These are phyloP conservation scores for Poeciliopsis retropinna DNA, from an alignment of 2,113 vertebrate genomes.

Conservation along the genomic window DNA sequence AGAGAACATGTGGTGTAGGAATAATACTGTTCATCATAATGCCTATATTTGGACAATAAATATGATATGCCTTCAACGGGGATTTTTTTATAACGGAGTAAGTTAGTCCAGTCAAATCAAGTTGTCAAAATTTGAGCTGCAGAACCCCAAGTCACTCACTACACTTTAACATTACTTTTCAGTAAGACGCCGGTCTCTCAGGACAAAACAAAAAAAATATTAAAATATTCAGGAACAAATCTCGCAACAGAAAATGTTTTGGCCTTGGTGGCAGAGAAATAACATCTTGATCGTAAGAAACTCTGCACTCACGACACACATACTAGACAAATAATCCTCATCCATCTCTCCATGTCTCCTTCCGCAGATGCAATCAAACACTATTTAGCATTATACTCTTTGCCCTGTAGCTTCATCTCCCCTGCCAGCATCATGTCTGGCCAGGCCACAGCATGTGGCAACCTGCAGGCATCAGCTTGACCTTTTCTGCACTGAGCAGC, in stretches of 20 bases:
- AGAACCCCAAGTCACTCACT: too few species aligned
- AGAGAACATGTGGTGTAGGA: not conserved
- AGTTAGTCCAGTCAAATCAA: not conserved
- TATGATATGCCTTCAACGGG: not conserved
- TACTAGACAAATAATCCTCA: not conserved
- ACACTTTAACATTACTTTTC: too few species aligned
- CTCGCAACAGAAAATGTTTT: too few species aligned
- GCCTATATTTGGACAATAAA: not conserved
- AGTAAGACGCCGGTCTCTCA: too few species aligned
- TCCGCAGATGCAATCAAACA: constrained; percentile 23
- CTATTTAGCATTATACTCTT: constrained; percentile 34
- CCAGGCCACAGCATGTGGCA: constrained; percentile 43
- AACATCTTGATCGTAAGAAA: not conserved
- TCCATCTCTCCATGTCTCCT: not conserved
- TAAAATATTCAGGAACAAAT: too few species aligned
- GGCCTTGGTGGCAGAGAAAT: too few species aligned
- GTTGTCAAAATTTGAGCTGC: not conserved
- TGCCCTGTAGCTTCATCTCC: constrained; percentile 17
- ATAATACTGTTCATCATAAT: not conserved
- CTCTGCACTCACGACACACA: not conserved
- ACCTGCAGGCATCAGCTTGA: constrained; percentile 66
- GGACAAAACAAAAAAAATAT: too few species aligned
- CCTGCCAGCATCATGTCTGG: constrained; percentile 44
- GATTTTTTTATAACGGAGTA: too few species aligned
- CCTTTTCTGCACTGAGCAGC: constrained; percentile 54